These are phyloP conservation scores for Sarcophaga bullata DNA, from an alignment of 1,140 invertebrate species.

Conservation along the genomic window DNA sequence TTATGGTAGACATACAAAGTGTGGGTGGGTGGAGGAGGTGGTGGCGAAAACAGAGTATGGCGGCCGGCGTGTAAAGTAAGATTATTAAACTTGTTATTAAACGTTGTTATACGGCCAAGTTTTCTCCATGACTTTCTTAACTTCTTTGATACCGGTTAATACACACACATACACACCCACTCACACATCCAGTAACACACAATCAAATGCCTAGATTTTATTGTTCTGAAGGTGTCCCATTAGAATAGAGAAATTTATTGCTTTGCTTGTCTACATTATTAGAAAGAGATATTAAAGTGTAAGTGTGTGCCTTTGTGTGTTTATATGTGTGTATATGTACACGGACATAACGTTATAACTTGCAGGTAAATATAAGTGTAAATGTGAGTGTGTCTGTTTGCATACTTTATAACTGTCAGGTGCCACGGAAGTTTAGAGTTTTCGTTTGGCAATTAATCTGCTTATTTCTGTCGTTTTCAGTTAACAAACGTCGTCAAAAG, in stretches of 20 bases:
- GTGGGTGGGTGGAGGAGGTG: not conserved
- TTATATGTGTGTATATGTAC: not conserved
- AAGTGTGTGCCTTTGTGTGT: not conserved
- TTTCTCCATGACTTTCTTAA: slow-evolving; percentile 11
- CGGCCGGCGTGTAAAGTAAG: not conserved
- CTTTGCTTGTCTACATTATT: not conserved
- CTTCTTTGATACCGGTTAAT: not conserved
- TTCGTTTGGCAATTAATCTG: slow-evolving; percentile 36
- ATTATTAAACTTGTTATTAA: not conserved
- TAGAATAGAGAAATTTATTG: slow-evolving; percentile 6
- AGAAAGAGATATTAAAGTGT: not conserved
- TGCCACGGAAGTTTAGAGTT: slow-evolving; percentile 36
- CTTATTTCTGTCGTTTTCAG: slow-evolving; percentile 20
- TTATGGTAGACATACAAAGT: not conserved
- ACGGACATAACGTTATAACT: not conserved
- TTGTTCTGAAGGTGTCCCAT: not conserved
- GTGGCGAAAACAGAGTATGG: not conserved
- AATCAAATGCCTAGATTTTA: not conserved
- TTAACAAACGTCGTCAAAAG: slow-evolving; percentile 34
- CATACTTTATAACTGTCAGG: slow-evolving; percentile 8
- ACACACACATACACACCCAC: not conserved
- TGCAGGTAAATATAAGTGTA: not conserved
- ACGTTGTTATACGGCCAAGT: not conserved
- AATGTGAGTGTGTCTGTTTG: not conserved
- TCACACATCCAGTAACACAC: not conserved